phyloP scores from a whole-genome alignment of 2,113 vertebrate species.

The Brachyhypopomus occidentalis region DNA sequence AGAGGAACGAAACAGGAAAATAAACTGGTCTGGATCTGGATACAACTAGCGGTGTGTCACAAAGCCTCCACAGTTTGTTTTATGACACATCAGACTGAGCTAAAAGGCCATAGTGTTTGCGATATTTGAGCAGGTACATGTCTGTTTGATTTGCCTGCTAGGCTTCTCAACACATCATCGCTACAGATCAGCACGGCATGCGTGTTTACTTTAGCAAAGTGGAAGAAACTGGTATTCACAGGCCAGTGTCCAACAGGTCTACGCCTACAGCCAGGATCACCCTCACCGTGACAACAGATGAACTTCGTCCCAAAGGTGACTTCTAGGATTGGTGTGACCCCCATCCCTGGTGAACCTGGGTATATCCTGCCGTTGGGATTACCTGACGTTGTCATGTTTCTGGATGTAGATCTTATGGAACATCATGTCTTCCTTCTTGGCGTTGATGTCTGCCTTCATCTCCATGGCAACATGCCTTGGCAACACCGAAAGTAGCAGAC shows the following conservation, averaged over 20 bases:
- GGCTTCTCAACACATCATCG: too few species aligned
- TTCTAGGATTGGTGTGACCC: background rate
- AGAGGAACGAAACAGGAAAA: background rate
- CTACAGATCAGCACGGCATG: too few species aligned
- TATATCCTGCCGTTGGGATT: constrained; percentile 25
- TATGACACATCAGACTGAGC: too few species aligned
- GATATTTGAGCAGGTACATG: too few species aligned
- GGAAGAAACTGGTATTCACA: background rate
- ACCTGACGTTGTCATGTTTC: constrained; percentile 98
- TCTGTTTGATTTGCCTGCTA: too few species aligned
- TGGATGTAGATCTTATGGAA: constrained; percentile 99
- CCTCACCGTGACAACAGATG: background rate
- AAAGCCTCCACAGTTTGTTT: too few species aligned
- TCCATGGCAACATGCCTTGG: constrained; percentile 98
- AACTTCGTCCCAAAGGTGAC: background rate
- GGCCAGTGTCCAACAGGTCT: background rate
- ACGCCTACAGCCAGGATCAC: background rate
- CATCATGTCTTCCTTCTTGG: constrained; percentile 99
- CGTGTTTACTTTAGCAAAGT: background rate
- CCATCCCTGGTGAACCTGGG: too few species aligned
- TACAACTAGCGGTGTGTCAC: too few species aligned
- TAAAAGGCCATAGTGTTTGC: too few species aligned
- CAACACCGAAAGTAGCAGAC: constrained; percentile 92
- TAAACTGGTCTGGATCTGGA: too few species aligned
- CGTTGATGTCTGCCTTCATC: constrained; percentile 98